Evolutionary conservation across 1,140 invertebrate species (phyloP), one percentile per base, ranked within the genome.

Genomic region (Archivesica marissinica): DNA sequence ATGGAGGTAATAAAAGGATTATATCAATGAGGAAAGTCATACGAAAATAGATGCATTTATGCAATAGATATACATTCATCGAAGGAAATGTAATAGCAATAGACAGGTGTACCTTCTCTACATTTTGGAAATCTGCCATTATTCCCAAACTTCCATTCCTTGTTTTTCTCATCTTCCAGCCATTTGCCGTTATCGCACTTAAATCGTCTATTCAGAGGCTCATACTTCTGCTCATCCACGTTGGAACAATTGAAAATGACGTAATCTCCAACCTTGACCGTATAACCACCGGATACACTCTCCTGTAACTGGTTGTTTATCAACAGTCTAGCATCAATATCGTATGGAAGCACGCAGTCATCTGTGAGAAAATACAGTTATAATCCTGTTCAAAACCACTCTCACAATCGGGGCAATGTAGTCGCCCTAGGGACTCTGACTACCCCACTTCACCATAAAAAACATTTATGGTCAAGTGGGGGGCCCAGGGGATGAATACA

Each of bases 81-180:
- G n/a, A n/a, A n/a, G n/a, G n/a, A n/a, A n/a, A n/a, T n/a, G n/a
- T n/a, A n/a, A n/a, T n/a, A n/a, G n/a, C n/a, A n/a, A n/a, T n/a
- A n/a, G n/a, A n/a, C n/a, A n/a, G n/a, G n/a, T n/a, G n/a, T 70
- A 70, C 66, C 66, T 44, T 70, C 30, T 23, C 66, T 41, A n/a
- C 66, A 70, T 4, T 9, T 28, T 25, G 66, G 66, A 70, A 70
- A 70, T 0, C 15, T 44, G 15, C 66, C 66, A 44, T 70, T 70
- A 47, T 70, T 44, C 28, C 66, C 66, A 25, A 70, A 70, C 2
- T 1, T 70, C 66, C 66, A 70, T 3, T 6, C 2, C 0, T 0
- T 1, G 28, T 70, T n/a, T 70, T 7, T 41, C 33, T 70, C 66
- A 25, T n/a, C 39, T 28, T 70, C 66, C 2, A 70, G 4, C 66